Base-by-base conservation (phyloP, 2,113 vertebrate species). In the Eretmodus cyanostictus region DNA sequence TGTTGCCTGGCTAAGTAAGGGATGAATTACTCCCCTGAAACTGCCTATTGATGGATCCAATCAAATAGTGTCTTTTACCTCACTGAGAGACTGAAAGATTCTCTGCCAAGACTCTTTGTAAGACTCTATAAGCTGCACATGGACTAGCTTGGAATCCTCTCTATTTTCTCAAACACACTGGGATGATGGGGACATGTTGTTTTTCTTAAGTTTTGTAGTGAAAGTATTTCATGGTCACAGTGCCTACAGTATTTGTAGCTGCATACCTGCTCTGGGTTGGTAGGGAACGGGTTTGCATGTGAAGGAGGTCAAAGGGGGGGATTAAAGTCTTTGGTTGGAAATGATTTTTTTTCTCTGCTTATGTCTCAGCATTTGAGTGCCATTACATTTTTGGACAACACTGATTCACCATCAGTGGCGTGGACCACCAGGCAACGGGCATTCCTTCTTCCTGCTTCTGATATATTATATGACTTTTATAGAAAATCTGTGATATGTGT, bases 171-270 rank as follows among this genome's bases (percentile, higher is more conserved):
- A 49, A 54, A 82, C 83, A 71, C 80, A 73, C 24, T 80, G 83
- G 88, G 78, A 86, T 84, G 40, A 85, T 7, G 79, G 47, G 84
- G 55, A 80, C 12, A 7, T 42, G 4, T 51, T 36, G 4, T 63
- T 54, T 80, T 85, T 91, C 42, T 88, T 88, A 84, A 54, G 47
- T 91, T 94, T 89, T 94, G 84, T 92, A 93, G 93, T 92, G 81
- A 83, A 89, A 57, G 86, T 85, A 92, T 89, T 87, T 89, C 87
- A 89, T 84, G 89, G 90, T 95, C 92, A 87, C 90, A 88, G 95
- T 96, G 95, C 96, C 96, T 96, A 78, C 84, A 87, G 89, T 92
- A 85, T 95, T 95, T 92, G 89, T 94, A 90, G 93, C 91, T 83
- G 86, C 93, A 91, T 86, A 88, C 55, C 80, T 91, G 90, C 91